These are phyloP conservation scores for Eilema caniola DNA, from an alignment of 2,888 invertebrate species.

Conservation along the genomic window DNA sequence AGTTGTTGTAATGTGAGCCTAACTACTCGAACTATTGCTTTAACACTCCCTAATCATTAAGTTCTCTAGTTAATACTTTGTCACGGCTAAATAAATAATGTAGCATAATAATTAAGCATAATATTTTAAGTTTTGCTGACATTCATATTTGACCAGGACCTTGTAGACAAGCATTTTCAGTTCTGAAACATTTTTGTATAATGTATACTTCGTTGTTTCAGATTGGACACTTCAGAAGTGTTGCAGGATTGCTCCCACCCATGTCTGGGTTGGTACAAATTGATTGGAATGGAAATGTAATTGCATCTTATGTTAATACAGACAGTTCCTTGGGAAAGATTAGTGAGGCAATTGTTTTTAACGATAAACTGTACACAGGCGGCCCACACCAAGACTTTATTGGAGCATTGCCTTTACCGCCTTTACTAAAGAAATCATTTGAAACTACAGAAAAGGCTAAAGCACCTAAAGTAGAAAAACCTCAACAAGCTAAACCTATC, in stretches of 20 bases:
- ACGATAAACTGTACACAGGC: conserved; percentile 89
- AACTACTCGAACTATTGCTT: too few relatives aligned
- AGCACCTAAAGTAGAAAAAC: conserved; percentile 54
- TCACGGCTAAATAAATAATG: too few relatives aligned
- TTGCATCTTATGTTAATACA: conserved; percentile 89
- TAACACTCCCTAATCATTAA: too few relatives aligned
- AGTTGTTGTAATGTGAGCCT: too few relatives aligned
- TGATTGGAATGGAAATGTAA: conserved; percentile 90
- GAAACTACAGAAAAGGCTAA: conserved; percentile 28
- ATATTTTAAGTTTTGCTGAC: too few relatives aligned
- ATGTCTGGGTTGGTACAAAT: conserved; percentile 88
- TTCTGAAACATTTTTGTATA: neutral
- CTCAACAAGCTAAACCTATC: conserved; percentile 45
- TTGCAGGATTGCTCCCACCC: conserved; percentile 69
- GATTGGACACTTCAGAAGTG: conserved; percentile 89
- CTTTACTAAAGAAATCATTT: conserved; percentile 79
- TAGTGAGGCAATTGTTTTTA: conserved; percentile 90
- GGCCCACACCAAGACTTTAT: conserved; percentile 90
- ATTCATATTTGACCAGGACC: neutral
- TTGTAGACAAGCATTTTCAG: neutral
- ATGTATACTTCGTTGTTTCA: conserved; percentile 62
- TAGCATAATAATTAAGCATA: too few relatives aligned
- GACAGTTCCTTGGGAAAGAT: conserved; percentile 85
- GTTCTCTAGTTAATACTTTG: too few relatives aligned
- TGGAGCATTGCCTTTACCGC: conserved; percentile 88